Evolutionary conservation across 1,140 invertebrate genomes (phyloP), one percentile per base, ranked within the genome.

Genomic region (Eriocheir sinensis): DNA sequence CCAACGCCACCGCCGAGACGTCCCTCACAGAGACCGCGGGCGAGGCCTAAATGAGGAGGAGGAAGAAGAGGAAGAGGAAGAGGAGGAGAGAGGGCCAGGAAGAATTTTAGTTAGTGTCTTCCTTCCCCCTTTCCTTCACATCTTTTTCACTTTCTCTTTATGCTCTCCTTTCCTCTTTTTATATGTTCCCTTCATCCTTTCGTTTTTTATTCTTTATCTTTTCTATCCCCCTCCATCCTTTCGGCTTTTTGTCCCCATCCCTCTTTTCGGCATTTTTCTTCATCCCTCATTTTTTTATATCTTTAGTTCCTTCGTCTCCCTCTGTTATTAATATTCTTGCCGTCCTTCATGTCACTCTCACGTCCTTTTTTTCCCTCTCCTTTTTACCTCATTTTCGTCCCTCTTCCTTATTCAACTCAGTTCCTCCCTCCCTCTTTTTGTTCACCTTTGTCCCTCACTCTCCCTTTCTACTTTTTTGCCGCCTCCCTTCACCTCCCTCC

Each of bases 261-360:
- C n/a, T n/a, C n/a, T n/a, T n/a, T n/a, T n/a, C n/a, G n/a, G n/a
- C n/a, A n/a, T n/a, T n/a, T n/a, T n/a, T n/a, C n/a, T n/a, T n/a
- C n/a, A n/a, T n/a, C n/a, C n/a, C n/a, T n/a, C n/a, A n/a, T n/a
- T n/a, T n/a, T n/a, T n/a, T n/a, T n/a, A n/a, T n/a, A n/a, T n/a
- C n/a, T n/a, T n/a, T n/a, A n/a, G n/a, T n/a, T n/a, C n/a, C n/a
- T n/a, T n/a, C n/a, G n/a, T n/a, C n/a, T n/a, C n/a, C n/a, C n/a
- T n/a, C n/a, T n/a, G n/a, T n/a, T n/a, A n/a, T n/a, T n/a, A n/a
- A n/a, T n/a, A n/a, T n/a, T n/a, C n/a, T n/a, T n/a, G n/a, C n/a
- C n/a, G n/a, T n/a, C n/a, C n/a, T n/a, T n/a, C n/a, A n/a, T 88
- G 32, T 36, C 85, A 38, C 85, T 36, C 85, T 36, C 85, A 38